Base-by-base conservation (phyloP, 2,113 vertebrate genomes). In the Oxyruncus cristatus region DNA sequence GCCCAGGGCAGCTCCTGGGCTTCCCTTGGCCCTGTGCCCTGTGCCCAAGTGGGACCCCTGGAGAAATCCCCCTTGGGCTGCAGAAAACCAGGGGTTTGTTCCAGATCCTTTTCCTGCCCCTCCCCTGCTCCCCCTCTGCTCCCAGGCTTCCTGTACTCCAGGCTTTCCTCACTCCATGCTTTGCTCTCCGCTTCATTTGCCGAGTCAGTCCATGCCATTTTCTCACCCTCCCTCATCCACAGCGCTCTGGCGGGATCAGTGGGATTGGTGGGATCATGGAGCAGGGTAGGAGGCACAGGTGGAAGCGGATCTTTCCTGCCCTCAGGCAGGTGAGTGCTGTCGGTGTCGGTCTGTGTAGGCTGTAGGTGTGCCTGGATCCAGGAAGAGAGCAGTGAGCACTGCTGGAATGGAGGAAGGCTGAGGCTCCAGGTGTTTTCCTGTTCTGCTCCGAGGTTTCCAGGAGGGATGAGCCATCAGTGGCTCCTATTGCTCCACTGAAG, bases 241-340 rank as follows among this genome's bases (percentile, higher is more conserved):
- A 0, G 4, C 0, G 5, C 24, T 19, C 0, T 1, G n/a, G 28
- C 24, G 2, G 8, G 5, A 15, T 30, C 47, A n/a, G 28, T 62
- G 87, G 78, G 77, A 39, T 47, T 9, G 62, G 28, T 61, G 87
- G 78, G 77, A 39, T 58, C 22, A 17, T 2, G 18, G 0, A 8
- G 56, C 27, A 1, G 2, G 5, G 75, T 27, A 7, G 77, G 82
- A 39, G 15, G 67, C 1, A 0, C 39, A 28, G 76, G 46, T 5
- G 83, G 19, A 14, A 11, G 35, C 4, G 2, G 71, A 9, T 32
- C 9, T 33, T 0, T 49, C 18, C 37, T 33, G 47, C 86, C 62
- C 49, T 42, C 4, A 2, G 30, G 7, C 7, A 32, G 81, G 21
- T 33, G 24, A 26, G 10, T 0, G 0, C n/a, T 2, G 0, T 8